Evolutionary conservation across 2,888 invertebrate species (phyloP).

Genomic region (Melinaea marsaeus): DNA sequence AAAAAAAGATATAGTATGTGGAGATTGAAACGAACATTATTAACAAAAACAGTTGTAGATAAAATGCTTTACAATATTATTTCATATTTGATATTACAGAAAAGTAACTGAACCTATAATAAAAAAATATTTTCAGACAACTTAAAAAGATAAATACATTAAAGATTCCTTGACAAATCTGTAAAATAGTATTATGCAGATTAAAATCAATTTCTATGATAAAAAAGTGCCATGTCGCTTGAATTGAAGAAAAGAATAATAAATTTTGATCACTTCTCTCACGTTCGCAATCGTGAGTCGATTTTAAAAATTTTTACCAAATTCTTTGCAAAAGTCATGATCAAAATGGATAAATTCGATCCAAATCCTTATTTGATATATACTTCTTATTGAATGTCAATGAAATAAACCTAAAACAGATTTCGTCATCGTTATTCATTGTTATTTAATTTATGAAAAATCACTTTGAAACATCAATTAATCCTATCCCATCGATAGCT

Average conservation of each 20-base stretch:
- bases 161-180: constrained; percentile 22
- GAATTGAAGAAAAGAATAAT: constrained; percentile 68
- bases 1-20: not conserved
- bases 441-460: no score
- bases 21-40: no score
- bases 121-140: no score
- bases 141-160: no score
- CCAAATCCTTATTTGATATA: constrained; percentile 29
- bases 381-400: constrained; percentile 27
- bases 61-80: no score
- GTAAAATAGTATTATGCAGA: constrained; percentile 38
- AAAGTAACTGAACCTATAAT: not conserved
- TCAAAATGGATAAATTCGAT: constrained; percentile 61
- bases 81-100: not conserved
- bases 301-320: constrained; percentile 58
- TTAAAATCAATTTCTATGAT: constrained; percentile 47
- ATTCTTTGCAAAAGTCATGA: constrained; percentile 39
- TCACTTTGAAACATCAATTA: no score
- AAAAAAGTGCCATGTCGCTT: constrained; percentile 58
- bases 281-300: constrained; percentile 71
- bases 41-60: no score
- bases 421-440: not conserved
- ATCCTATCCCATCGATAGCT: no score
- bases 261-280: constrained; percentile 74
- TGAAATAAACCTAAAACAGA: constrained; percentile 8